phyloP scores from a whole-genome alignment of 2,888 invertebrate species.

The Cryptus armator region DNA sequence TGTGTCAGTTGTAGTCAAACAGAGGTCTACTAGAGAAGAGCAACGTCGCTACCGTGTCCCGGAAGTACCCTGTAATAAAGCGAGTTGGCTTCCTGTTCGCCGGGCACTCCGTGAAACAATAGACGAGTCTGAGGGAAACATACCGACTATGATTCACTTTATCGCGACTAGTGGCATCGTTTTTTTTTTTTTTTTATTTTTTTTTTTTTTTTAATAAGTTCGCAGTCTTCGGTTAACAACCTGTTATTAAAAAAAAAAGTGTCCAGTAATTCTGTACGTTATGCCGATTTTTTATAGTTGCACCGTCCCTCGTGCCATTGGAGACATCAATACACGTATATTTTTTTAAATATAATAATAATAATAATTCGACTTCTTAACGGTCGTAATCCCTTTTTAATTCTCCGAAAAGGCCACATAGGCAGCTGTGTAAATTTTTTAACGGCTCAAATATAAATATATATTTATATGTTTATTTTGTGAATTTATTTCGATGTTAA shows the following conservation, averaged over 20 bases:
- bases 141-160: conserved; percentile 18
- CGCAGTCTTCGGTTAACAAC: conserved; percentile 40
- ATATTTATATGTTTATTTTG: background rate
- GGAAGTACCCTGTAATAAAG: conserved; percentile 82
- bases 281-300: too few relatives aligned
- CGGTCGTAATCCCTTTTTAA: too few relatives aligned
- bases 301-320: conserved; percentile 38
- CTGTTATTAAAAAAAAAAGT: background rate
- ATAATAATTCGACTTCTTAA: too few relatives aligned
- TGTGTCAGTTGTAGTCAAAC: conserved; percentile 17
- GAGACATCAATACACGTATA: too few relatives aligned
- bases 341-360: too few relatives aligned
- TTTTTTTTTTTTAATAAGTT: conserved; percentile 53
- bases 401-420: too few relatives aligned
- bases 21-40: background rate
- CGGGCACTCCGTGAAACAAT: conserved; percentile 80
- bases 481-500: background rate
- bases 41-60: conserved; percentile 64
- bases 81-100: conserved; percentile 79
- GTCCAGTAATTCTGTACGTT: background rate
- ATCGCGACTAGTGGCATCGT: conserved; percentile 1
- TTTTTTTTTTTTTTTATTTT: conserved; percentile 40
- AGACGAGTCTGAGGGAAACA: conserved; percentile 28
- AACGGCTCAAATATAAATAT: background rate
- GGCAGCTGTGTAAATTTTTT: too few relatives aligned